Evolutionary conservation across 1,140 invertebrate genomes (phyloP), one percentile per base, ranked within the genome.

Genomic region (Zaprionus tsacasi): DNA sequence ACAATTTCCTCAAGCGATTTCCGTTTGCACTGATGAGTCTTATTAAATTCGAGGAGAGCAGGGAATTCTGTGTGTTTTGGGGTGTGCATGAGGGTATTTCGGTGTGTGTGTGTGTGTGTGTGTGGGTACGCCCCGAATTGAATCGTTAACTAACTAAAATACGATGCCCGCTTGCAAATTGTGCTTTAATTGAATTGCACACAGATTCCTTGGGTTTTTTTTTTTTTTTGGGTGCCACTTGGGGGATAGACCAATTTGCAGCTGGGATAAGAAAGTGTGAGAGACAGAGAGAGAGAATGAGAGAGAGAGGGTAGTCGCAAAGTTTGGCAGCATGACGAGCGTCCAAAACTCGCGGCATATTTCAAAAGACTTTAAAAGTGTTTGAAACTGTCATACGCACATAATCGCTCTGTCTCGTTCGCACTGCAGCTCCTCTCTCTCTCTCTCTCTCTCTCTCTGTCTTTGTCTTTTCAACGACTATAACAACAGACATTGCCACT

Each of bases 1-100:
- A 89, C 85, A 90, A 85, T 89, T 89, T 89, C 86, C 85, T 89
- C 86, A 85, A 89, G 85, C 86, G 86, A 82, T 89, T 89, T 89
- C 85, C 85, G 81, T 90, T 90, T 85, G 79, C 81, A 82, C 79
- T 88, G 78, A 90, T 89, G 85, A 82, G 75, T 81, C 86, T 89
- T 89, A 89, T 89, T 89, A 89, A 90, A 85, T 85, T 85, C 75
- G 57, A 56, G 43, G 55, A 43, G 33, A 57, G n/a, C 13, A 33
- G 25, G 10, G n/a, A 8, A 8, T 12, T 5, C 0, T 15, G 40
- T 45, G 40, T 45, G 40, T 40, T 15, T 11, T 2, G 10, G 17
- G 7, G 15, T 50, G 11, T 50, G 10, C 6, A 8, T 4, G 33
- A 0, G n/a, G 15, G 40, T 45, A 1, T 50, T 50, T 8, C 21